These are phyloP conservation scores for Octopus sinensis DNA, from an alignment of 1,140 invertebrate genomes.

Conservation along the genomic window DNA sequence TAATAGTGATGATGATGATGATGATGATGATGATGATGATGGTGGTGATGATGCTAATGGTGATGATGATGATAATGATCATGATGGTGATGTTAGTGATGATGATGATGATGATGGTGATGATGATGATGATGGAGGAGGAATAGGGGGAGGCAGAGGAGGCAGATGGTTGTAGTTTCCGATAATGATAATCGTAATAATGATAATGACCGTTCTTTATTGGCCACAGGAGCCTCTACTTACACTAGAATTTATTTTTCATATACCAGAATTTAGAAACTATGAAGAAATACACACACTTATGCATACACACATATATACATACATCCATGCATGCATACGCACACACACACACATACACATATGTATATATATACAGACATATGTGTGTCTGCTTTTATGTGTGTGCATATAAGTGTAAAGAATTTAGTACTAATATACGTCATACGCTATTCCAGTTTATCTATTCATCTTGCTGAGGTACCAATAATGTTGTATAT, in stretches of 20 bases:
- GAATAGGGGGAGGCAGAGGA: constrained; percentile 1
- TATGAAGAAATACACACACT: no score
- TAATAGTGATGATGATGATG: not conserved
- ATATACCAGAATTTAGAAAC: not conserved
- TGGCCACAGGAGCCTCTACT: not conserved
- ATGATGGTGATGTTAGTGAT: not conserved
- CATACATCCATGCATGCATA: no score
- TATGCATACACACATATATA: no score
- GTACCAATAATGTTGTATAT: no score
- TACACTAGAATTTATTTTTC: not conserved
- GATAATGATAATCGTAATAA: not conserved
- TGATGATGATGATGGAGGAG: not conserved
- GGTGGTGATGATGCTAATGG: not conserved
- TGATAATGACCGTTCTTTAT: not conserved
- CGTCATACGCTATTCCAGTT: no score
- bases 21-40: not conserved
- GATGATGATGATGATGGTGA: not conserved
- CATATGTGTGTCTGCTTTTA: no score
- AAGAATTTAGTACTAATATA: no score
- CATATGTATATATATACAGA: no score
- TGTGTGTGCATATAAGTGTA: no score
- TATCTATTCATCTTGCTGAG: no score
- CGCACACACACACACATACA: no score
- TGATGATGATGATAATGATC: not conserved
- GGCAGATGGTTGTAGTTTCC: not conserved